Base-by-base conservation (phyloP, 1,140 invertebrate species). In the Oedothorax gibbosus region DNA sequence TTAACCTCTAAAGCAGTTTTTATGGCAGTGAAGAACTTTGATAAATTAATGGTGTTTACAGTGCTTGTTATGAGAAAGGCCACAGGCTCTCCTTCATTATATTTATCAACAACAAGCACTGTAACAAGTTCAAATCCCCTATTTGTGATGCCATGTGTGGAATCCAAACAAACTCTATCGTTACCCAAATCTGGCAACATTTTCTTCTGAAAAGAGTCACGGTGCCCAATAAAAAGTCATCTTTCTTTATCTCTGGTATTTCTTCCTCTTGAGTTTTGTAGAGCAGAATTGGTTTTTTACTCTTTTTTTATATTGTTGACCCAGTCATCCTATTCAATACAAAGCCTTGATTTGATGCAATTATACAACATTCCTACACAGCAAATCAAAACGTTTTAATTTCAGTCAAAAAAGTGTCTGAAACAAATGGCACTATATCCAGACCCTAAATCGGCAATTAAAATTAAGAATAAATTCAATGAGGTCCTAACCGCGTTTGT, bases 81-180 rank as follows among this genome's bases (percentile, higher is more conserved):
- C 15, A 71, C 64, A 56, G 78, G 66, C 10, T 68, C 8, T 12
- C 66, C 66, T 71, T 71, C 65, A 14, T 73, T 49, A 73, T 73
- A 64, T 50, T 83, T 57, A 83, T 83, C 69, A 18, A 83, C 66
- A 51, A 76, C 62, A 12, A 81, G 21, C 3, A 76, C 35, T 65
- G 85, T 86, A 7, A 73, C 68, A 8, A 81, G 35, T 14, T 81
- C 64, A 57, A 86, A 86, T 14, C 62, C 53, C 54, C 81, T 76
- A 8, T 51, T 72, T 49, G 56, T 73, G 7, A 69, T 76, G 6
- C 69, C 85, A 68, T 86, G 78, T 7, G 78, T 86, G 9, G 78
- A 80, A 69, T 81, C 69, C 12, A 86, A 53, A 20, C 77, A 80
- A 20, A 86, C 64, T 20, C 68, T 54, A 62, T 86, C 66, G 15